A percentile compares a stretch with the other conserved stretches of the same genome.
Conservation (phyloP, 37 sponge, comb jelly and placozoan species). For the Beroe forskalii region DNA sequence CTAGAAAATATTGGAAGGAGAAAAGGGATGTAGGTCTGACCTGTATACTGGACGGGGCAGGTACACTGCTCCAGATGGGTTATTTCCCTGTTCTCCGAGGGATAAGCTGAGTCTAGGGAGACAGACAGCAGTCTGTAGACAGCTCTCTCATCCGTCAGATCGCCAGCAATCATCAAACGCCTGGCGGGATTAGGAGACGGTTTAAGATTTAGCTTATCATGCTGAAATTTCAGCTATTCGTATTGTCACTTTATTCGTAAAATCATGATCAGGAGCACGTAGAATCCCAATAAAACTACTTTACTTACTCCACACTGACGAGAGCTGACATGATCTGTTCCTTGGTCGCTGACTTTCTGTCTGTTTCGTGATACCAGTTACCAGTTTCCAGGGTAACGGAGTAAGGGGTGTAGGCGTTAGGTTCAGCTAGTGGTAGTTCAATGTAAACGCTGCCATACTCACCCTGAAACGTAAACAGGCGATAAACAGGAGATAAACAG, state of each 20-base stretch:
- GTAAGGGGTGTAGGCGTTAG: conserved; percentile 10
- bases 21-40: too few relatives aligned
- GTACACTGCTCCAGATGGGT: conserved; percentile 30
- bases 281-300: too few relatives aligned
- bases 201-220: too few relatives aligned
- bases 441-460: background rate
- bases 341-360: background rate
- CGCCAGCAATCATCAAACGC: background rate
- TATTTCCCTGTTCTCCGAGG: background rate
- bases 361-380: background rate
- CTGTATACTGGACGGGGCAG: conserved; percentile 51
- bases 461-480: background rate
- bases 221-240: too few relatives aligned
- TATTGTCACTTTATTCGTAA: too few relatives aligned
- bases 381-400: background rate
- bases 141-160: conserved; percentile 12
- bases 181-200: too few relatives aligned
- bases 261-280: too few relatives aligned
- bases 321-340: conserved; percentile 22
- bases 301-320: background rate
- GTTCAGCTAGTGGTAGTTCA: background rate
- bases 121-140: conserved; percentile 25
- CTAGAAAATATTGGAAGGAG: too few relatives aligned
- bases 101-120: conserved; percentile 4
- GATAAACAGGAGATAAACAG: too few relatives aligned